Base-by-base conservation (phyloP, 2,888 invertebrate species). In the Rhopalosiphum nymphaeae region DNA sequence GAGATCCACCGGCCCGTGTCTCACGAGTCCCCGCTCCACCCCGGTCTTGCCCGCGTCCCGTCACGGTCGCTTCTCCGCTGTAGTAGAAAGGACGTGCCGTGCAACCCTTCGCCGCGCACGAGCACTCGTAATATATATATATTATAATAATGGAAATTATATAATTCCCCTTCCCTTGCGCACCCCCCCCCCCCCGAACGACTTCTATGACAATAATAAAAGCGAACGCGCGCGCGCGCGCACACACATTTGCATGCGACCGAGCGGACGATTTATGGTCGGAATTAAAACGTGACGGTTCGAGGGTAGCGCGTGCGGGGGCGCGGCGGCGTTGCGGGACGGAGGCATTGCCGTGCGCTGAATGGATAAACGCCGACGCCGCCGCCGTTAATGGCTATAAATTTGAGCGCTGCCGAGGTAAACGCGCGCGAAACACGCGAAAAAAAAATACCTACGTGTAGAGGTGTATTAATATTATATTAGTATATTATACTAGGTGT, bases 91-190 rank as follows among this genome's bases (percentile, higher is more conserved):
- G 44, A 67, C 67, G 61, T n/a, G 56, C 29, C 44, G 42, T 7
- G 61, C 44, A 90, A 61, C 44, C 46, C 78, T 78, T 78, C 3
- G 78, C 78, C 29, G 29, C 46, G n/a, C n/a, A 21, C 78, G 21
- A 36, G 78, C 78, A 36, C 21, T 46, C 44, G 16, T 44, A n/a
- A n/a, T 86, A 46, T 29, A 46, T 46, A 11, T 44, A 26, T 53
- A 88, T 88, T 26, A 36, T 67, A 90, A 85, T 91, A 91, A 91
- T 85, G 91, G 91, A 56, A 91, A 91, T 91, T 91, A 91, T 91
- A 84, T 16, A 36, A 84, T 84, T 84, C 53, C 26, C 29, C 78
- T n/a, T 44, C 44, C 53, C 16, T 29, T 16, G 16, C 57, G 44
- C 44, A 42, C 21, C 84, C 1, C 87, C 89, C 78, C 3, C 9